Evolutionary conservation across 92 coral and sea anemone species (phyloP), one percentile per base, ranked within the genome.

Genomic region (Desmophyllum pertusum): DNA sequence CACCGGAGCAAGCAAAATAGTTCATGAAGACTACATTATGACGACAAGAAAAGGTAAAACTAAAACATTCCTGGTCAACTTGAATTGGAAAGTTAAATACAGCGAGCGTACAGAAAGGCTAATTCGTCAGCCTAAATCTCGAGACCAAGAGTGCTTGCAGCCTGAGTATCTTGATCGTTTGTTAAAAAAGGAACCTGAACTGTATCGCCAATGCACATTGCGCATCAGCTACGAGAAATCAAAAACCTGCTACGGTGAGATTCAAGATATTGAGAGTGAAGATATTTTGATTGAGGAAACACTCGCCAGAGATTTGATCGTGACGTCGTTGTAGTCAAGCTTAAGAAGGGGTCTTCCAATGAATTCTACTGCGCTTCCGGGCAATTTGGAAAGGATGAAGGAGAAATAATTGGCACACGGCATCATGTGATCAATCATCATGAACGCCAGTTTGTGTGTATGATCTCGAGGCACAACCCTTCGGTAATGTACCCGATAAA

Each of bases 401-500:
- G 83, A 43, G 39, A 15, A 5, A 45, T 79, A 29, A 1, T 0
- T 70, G 94, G 94, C 6, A 64, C 85, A 61, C 72, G 81, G 33
- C 88, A 78, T 27, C 66, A 70, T 27, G 41, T 29, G 77, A 85
- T 88, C 50, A 73, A 85, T 19, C 79, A 81, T 18, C 81, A 76
- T 29, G 94, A 88, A 43, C 80, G 94, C 17, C 89, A 67, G 68
- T 88, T 88, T 65, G 92, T 91, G 39, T 91, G 92, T 30, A 85
- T 76, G 50, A 37, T 88, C 38, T 77, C 70, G 31, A 55, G 84
- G 76, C 64, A 59, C 2, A 85, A 85, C 57, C 87, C 76, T 11
- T 73, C 88, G 42, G 10, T 91, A 39, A 77, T 91, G 90, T 27
- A 48, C 50, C 94, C 94, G 10, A 85, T 88, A 52, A 81, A 91